phyloP scores from a whole-genome alignment of 1,140 invertebrate genomes.

The Caenorhabditis tropicalis region DNA sequence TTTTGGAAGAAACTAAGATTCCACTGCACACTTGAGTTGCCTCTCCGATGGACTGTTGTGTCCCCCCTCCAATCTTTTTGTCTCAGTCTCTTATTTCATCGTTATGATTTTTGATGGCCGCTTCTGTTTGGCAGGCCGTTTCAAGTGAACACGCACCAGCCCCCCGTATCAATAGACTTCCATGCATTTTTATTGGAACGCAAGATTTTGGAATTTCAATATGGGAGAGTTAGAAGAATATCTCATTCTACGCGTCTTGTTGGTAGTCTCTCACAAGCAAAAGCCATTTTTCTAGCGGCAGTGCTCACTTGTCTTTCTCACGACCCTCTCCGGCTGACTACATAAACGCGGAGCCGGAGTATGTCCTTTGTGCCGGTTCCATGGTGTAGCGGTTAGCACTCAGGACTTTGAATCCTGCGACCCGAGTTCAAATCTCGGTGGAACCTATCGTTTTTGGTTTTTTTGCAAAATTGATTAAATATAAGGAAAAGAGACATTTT shows the following conservation, averaged over 20 bases:
- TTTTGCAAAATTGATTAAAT: too few relatives aligned
- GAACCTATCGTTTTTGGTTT: constrained; percentile 16
- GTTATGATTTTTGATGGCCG: not conserved
- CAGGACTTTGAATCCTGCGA: constrained; percentile 71
- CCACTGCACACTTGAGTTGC: constrained; percentile 34
- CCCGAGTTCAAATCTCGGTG: constrained; percentile 68
- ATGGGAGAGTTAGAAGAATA: not conserved
- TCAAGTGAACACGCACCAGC: not conserved
- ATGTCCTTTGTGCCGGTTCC: constrained; percentile 22
- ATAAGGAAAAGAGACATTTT: too few relatives aligned
- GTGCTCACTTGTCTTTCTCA: not conserved
- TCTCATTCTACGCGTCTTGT: too few relatives aligned
- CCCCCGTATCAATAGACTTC: not conserved
- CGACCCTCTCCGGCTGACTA: not conserved
- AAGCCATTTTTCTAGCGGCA: not conserved
- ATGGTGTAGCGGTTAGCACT: constrained; percentile 72
- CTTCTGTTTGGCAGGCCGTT: not conserved
- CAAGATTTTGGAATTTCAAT: too few relatives aligned
- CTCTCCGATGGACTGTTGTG: constrained; percentile 12
- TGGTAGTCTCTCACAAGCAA: not conserved
- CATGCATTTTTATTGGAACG: not conserved
- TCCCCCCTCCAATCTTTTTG: not conserved
- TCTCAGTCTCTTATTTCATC: not conserved
- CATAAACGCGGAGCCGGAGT: not conserved
- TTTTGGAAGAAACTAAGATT: constrained; percentile 40